Conservation (phyloP, 2,888 invertebrate genomes). For the Nemotelus nigrinus region DNA sequence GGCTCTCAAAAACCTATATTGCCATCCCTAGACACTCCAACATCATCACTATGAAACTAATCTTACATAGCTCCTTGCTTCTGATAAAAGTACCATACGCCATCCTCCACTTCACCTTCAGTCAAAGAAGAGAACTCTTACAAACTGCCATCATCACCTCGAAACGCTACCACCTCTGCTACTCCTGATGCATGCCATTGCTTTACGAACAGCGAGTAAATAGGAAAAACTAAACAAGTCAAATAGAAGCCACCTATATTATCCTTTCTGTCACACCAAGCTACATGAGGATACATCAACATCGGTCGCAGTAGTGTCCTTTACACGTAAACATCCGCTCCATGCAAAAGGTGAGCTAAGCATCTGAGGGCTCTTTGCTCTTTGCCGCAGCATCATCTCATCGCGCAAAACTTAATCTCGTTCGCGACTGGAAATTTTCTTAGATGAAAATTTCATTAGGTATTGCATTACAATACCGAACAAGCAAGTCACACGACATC, state of each 20-base stretch:
- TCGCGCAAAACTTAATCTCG: constrained; percentile 2
- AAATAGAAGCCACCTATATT: neutral
- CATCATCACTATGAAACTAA: too few relatives aligned
- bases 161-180: neutral
- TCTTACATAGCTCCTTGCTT: neutral
- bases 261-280: too few relatives aligned
- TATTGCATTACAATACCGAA: neutral
- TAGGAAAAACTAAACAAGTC: neutral
- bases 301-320: too few relatives aligned
- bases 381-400: too few relatives aligned
- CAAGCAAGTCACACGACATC: neutral
- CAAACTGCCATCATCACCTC: neutral
- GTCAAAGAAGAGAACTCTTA: neutral
- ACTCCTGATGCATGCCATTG: too few relatives aligned
- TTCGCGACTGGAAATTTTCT: neutral
- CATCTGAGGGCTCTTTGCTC: too few relatives aligned
- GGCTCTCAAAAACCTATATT: neutral
- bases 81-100: neutral
- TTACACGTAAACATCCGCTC: too few relatives aligned
- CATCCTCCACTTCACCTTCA: neutral
- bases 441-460: constrained; percentile 15
- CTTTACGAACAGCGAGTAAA: neutral
- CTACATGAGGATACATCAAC: too few relatives aligned
- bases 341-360: too few relatives aligned
- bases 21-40: neutral